Percentiles rank a stretch among this genome's conserved stretches.
These are phyloP conservation scores for Urechis unicinctus DNA, from an alignment of 2,888 invertebrate genomes.

Conservation along the genomic window DNA sequence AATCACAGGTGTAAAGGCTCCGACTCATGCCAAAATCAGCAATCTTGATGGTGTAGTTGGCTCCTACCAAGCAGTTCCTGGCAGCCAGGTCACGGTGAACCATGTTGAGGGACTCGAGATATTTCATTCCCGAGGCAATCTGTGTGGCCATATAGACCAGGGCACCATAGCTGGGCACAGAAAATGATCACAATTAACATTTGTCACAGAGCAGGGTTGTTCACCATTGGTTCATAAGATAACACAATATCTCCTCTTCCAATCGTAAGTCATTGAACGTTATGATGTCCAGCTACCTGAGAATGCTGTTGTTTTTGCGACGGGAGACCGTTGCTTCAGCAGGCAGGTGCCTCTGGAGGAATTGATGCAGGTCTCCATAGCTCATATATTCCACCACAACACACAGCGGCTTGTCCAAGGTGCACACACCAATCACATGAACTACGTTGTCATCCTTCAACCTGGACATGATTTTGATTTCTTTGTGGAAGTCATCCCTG, in stretches of 20 bases:
- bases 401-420: conserved; percentile 74
- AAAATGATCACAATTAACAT: background rate
- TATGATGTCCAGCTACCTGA: too few species aligned
- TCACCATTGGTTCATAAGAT: too few species aligned
- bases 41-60: conserved; percentile 61
- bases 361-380: conserved; percentile 75
- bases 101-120: conserved; percentile 79
- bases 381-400: conserved; percentile 86
- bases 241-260: too few species aligned
- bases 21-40: conserved; percentile 50
- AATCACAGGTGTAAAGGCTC: conserved; percentile 59
- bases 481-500: conserved; percentile 60
- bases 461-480: conserved; percentile 74
- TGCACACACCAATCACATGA: conserved; percentile 74
- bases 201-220: too few species aligned
- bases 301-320: too few species aligned
- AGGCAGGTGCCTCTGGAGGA: conserved; percentile 58
- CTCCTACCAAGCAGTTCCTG: conserved; percentile 78
- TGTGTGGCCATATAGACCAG: conserved; percentile 76
- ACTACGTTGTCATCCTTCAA: conserved; percentile 73
- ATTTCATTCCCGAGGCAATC: conserved; percentile 83
- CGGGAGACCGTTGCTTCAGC: conserved; percentile 48
- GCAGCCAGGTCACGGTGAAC: conserved; percentile 85
- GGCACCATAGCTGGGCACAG: conserved; percentile 67
- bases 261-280: too few species aligned